Evolutionary conservation across 2,797 vertebrate genomes (phyloP).

Genomic region (Hipposideros larvatus): DNA sequence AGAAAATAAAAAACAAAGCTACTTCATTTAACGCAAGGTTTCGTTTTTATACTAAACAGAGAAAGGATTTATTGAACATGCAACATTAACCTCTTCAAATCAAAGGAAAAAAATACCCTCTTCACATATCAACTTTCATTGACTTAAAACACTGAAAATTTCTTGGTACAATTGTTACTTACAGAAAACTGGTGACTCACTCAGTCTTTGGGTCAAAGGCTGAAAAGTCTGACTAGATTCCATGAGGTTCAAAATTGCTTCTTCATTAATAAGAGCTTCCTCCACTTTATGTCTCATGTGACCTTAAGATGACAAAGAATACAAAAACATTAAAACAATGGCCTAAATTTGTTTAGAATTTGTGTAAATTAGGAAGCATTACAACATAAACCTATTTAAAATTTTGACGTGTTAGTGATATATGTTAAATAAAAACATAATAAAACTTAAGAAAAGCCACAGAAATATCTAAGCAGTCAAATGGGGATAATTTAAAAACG

Average conservation of each 20-base stretch:
- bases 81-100: constrained; percentile 59
- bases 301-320: constrained; percentile 83
- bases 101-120: neutral
- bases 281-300: constrained; percentile 86
- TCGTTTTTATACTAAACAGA: constrained; percentile 51
- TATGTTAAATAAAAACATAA: constrained; percentile 45
- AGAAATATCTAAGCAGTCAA: constrained; percentile 15
- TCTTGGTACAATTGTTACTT: constrained; percentile 83
- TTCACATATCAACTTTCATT: neutral
- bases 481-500: neutral
- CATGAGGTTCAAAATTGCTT: constrained; percentile 97
- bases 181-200: constrained; percentile 92
- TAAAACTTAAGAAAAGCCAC: constrained; percentile 7
- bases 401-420: constrained; percentile 16
- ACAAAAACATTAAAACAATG: constrained; percentile 50
- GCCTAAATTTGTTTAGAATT: constrained; percentile 23
- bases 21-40: constrained; percentile 11
- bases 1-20: constrained; percentile 60
- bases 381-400: constrained; percentile 26
- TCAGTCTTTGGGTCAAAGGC: constrained; percentile 92
- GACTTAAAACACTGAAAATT: constrained; percentile 42
- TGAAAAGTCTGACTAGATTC: constrained; percentile 97
- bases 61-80: constrained; percentile 18
- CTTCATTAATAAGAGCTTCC: constrained; percentile 96
- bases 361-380: constrained; percentile 22